A percentile compares a stretch with the other conserved stretches of the same genome.
phyloP scores from a whole-genome alignment of 2,888 invertebrate species.

The Drosophila bunnanda region DNA sequence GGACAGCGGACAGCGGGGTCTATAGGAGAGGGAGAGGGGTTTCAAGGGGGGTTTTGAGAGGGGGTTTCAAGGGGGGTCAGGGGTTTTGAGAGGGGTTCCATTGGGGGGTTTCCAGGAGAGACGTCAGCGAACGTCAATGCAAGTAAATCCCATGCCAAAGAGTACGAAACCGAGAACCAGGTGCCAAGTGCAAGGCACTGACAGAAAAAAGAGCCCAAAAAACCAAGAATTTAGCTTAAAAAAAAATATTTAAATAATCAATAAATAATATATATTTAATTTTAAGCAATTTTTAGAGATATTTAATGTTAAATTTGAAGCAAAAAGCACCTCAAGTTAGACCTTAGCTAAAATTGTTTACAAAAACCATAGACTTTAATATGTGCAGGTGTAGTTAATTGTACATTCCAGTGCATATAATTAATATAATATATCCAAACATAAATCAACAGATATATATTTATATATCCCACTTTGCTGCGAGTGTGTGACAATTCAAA shows the following conservation, averaged over 20 bases:
- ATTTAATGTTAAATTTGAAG: not conserved
- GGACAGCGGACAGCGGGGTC: slow-evolving; percentile 17
- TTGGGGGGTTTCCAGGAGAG: not conserved
- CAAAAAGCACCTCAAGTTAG: not conserved
- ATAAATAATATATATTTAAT: not conserved
- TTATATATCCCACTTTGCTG: not conserved
- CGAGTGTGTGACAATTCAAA: slow-evolving; percentile 76
- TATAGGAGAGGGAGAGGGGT: not conserved
- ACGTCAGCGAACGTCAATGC: slow-evolving; percentile 72
- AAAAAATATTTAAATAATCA: not conserved
- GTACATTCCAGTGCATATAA: not conserved
- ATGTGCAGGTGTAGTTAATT: slow-evolving; percentile 24
- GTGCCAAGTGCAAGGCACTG: slow-evolving; percentile 47
- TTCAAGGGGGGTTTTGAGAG: not conserved
- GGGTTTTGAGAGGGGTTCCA: not conserved
- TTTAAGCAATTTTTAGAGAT: not conserved
- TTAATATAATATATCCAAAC: not conserved
- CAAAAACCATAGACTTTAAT: not conserved
- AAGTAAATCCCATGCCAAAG: slow-evolving; percentile 63
- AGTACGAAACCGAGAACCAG: slow-evolving; percentile 49
- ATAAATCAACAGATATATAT: not conserved
- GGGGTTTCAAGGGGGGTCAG: not conserved
- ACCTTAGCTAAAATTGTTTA: not conserved
- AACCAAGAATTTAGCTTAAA: too few relatives aligned
- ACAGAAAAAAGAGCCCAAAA: not conserved